phyloP scores from a whole-genome alignment of 2,797 vertebrate species.

The Neosilurus mollespiculum region DNA sequence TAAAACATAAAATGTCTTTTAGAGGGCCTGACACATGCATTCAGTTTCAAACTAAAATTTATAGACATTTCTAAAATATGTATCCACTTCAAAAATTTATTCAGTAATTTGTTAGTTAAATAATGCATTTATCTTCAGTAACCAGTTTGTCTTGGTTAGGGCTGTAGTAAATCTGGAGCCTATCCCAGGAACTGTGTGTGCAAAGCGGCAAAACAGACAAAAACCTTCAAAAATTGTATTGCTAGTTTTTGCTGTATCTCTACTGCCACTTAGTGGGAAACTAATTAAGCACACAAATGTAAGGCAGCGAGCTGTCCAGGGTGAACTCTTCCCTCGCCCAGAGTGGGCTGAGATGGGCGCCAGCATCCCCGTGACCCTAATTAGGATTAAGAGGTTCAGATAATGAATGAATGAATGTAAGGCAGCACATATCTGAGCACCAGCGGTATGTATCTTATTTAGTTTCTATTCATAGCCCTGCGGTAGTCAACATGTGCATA shows the following conservation, averaged over 20 bases:
- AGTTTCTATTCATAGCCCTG: background rate
- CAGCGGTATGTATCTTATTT: background rate
- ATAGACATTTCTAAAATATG: background rate
- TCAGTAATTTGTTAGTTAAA: background rate
- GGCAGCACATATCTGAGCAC: background rate
- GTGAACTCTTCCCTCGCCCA: no score
- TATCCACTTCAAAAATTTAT: background rate
- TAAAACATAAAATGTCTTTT: background rate
- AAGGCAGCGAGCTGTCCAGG: no score
- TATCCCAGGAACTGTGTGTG: background rate
- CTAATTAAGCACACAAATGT: constrained; percentile 32
- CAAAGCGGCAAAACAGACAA: background rate
- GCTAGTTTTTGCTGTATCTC: constrained; percentile 44
- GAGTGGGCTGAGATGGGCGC: no score
- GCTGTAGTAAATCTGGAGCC: background rate
- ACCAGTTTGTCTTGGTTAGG: background rate
- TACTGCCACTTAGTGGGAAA: constrained; percentile 49
- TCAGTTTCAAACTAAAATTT: background rate
- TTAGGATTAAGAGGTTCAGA: no score
- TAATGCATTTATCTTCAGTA: background rate
- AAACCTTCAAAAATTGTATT: background rate
- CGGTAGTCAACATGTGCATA: constrained; percentile 4
- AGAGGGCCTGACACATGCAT: background rate
- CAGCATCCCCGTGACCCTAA: no score
- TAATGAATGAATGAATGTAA: constrained; percentile 22